Evolutionary conservation across 2,113 vertebrate genomes (phyloP), one percentile per base, ranked within the genome.

Genomic region (Myrmecobius fasciatus): DNA sequence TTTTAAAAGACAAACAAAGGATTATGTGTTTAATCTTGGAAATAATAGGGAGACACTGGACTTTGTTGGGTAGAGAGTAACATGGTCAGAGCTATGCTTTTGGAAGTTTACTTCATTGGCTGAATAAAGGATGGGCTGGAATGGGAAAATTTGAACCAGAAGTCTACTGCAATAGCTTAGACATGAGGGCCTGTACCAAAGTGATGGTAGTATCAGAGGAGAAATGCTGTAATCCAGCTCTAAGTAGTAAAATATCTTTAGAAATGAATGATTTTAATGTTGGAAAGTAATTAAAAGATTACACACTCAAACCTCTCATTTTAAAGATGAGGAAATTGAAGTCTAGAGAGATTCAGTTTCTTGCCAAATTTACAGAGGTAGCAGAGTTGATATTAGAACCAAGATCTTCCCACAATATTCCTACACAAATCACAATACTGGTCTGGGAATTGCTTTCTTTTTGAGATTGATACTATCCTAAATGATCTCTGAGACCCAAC

Each of bases 261-360:
- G 67, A 36, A n/a, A 83, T 83, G n/a, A 43, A 83, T n/a, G 67
- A 43, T 83, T 83, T 83, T 83, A 83, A 17, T 83, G 36, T 83
- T 43, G n/a, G 36, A 83, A 22, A 2, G 17, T 43, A 83, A 6
- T 6, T 83, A 43, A 36, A 83, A 43, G n/a, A 83, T 22, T 36
- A 83, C 2, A 83, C 36, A 67, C 36, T 22, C 36, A 22, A 43
- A 83, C 67, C 36, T 83, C 94, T 24, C 25, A 91, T 89, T 96
- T 91, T 96, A 90, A 1, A 91, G 46, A 53, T 67, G 91, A 94
- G 94, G 46, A 93, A 91, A 92, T 31, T 92, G 67, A 92, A 91
- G 60, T 54, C 51, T 89, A 67, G 90, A 91, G 89, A 92, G 51
- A 24, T 3, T 1, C 53, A n/a, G n/a, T 75, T 75, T 3, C 36